Evolutionary conservation across 37 sponge, comb jelly and placozoan genomes (phyloP), one percentile per base, ranked within the genome.

Genomic region (Diacarnus erythraeanus): DNA sequence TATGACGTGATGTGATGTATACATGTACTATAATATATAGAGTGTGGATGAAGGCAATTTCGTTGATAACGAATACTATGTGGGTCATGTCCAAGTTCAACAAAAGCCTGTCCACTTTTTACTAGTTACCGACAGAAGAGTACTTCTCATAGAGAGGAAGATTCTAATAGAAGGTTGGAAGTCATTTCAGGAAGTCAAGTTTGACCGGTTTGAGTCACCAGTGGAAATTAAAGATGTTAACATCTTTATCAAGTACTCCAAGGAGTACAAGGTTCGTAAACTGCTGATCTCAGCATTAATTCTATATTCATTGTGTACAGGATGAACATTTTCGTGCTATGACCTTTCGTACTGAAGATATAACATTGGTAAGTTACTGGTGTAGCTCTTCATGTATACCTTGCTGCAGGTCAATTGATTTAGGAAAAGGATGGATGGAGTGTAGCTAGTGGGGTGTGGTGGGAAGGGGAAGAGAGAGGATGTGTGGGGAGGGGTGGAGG

Each of bases 131-230:
- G 82, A 88, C 60, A 77, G 77, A 82, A 59, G 80, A 64, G n/a
- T 83, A 1, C 42, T 81, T 34, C 12, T 85, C 5, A 75, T 78
- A 67, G 87, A 82, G 37, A 51, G 57, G 34, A 79, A 68, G 31
- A 56, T 73, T 3, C 21, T 89, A 30, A 72, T 61, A 39, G 92
- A 82, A 73, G 79, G 78, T 8, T 91, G 92, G 92, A 75, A 66
- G 35, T 5, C 65, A 29, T 17, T 40, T 37, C 38, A 61, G 29
- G 44, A 66, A 0, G 69, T 80, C 30, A 26, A 57, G 23, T 83
- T 86, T 57, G 26, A 74, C 30, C 42, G 57, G 33, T 57, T 91
- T 33, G 44, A 57, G 0, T 38, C 64, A 0, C 71, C 74, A 22
- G 78, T 78, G 41, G 44, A 83, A 12, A 17, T 68, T 20, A 71